Conservation (phyloP, 2,888 invertebrate genomes). For the Atherix ibis region DNA sequence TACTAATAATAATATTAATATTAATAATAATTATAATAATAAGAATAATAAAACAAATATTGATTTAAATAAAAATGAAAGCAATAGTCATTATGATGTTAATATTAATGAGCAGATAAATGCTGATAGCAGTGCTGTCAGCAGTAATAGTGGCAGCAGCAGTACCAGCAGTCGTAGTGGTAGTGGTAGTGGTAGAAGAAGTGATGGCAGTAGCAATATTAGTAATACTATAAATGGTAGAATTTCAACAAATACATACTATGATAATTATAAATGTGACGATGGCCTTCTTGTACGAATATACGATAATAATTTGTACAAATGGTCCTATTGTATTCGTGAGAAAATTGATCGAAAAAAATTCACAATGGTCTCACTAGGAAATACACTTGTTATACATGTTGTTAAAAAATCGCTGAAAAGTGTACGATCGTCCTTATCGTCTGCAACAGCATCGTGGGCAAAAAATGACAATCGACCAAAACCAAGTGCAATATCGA, state of each 20-base stretch:
- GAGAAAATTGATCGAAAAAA: conserved; percentile 15
- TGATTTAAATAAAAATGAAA: background rate
- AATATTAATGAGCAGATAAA: background rate
- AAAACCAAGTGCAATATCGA: background rate
- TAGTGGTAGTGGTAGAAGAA: background rate
- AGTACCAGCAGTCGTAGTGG: conserved; percentile 6
- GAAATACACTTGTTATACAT: conserved; percentile 20
- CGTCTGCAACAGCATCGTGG: background rate
- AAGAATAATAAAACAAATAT: background rate
- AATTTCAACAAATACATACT: too few species aligned
- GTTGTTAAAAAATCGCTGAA: too few species aligned
- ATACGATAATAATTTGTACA: conserved; percentile 18
- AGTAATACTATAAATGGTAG: conserved; percentile 1
- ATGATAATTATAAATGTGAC: conserved; percentile 30
- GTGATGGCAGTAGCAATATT: conserved; percentile 6
- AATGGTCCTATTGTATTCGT: conserved; percentile 21
- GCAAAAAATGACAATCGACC: background rate
- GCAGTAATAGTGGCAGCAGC: background rate
- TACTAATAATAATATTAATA: background rate
- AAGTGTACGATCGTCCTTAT: too few species aligned
- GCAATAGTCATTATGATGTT: background rate
- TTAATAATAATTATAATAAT: conserved; percentile 1
- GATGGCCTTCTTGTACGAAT: conserved; percentile 20
- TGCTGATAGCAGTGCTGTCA: background rate
- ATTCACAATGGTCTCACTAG: conserved; percentile 19